phyloP scores from a whole-genome alignment of 1,140 invertebrate species.

The Pollicipes pollicipes region DNA sequence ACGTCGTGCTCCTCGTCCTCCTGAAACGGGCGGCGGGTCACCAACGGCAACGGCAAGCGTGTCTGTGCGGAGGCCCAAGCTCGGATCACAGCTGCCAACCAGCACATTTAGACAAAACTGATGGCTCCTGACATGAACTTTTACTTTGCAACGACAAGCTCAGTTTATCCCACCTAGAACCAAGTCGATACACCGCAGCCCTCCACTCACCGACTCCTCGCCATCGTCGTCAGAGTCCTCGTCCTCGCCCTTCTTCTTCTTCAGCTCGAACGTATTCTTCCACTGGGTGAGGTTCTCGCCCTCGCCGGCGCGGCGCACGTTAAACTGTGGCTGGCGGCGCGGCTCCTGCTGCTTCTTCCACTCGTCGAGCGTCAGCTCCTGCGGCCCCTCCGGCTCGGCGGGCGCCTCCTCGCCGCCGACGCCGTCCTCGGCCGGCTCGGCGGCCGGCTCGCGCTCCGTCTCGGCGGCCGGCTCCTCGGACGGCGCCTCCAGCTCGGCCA shows the following conservation, averaged over 20 bases:
- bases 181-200: no score
- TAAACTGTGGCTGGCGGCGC: slow-evolving; percentile 56
- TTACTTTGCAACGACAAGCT: no score
- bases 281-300: slow-evolving; percentile 75
- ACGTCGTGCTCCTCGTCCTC: slow-evolving; percentile 38
- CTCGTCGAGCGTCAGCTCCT: slow-evolving; percentile 53
- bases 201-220: slow-evolving; percentile 8
- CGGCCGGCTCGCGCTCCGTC: slow-evolving; percentile 9
- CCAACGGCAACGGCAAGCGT: no score
- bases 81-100: no score
- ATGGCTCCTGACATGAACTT: no score
- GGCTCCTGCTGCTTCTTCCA: slow-evolving; percentile 55
- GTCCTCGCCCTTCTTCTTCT: slow-evolving; percentile 51
- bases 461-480: slow-evolving; percentile 13
- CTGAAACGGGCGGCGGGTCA: no score
- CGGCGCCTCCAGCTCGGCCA: slow-evolving; percentile 43
- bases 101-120: no score
- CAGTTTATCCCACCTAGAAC: no score
- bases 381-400: slow-evolving; percentile 19
- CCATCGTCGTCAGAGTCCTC: slow-evolving; percentile 44
- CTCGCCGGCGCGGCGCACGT: slow-evolving; percentile 77
- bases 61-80: no score
- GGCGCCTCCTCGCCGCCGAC: slow-evolving; percentile 49
- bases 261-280: slow-evolving; percentile 75
- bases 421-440: slow-evolving; percentile 11